These are phyloP conservation scores for Scaptomyza tumidula DNA, from an alignment of 2,888 invertebrate genomes.

Conservation along the genomic window DNA sequence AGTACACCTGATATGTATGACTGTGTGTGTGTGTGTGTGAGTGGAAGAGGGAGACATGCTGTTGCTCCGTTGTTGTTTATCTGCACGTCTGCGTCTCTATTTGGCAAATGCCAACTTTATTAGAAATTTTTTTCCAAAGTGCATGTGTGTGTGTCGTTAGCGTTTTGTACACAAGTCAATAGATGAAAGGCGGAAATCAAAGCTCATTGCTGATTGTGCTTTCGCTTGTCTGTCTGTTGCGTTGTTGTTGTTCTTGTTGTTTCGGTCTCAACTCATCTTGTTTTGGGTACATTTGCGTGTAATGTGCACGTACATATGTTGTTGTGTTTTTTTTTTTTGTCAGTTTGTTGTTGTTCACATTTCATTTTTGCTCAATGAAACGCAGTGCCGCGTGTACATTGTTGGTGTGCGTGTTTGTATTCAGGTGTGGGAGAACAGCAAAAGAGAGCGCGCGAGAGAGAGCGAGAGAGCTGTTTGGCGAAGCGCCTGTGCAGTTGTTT, in stretches of 20 bases:
- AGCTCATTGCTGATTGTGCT: constrained; percentile 26
- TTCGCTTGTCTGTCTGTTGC: constrained; percentile 10
- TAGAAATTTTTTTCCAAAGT: constrained; percentile 64
- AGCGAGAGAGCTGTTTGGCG: background rate
- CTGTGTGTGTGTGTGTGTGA: background rate
- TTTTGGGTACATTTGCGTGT: constrained; percentile 28
- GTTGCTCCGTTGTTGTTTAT: constrained; percentile 53
- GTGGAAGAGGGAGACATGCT: constrained; percentile 7
- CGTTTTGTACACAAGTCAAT: constrained; percentile 38
- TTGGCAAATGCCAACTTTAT: constrained; percentile 80
- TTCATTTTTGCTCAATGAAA: constrained; percentile 67
- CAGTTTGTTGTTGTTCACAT: constrained; percentile 33
- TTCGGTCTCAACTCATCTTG: constrained; percentile 18
- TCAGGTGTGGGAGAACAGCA: constrained; percentile 47
- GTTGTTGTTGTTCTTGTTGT: background rate
- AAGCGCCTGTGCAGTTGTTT: constrained; percentile 36
- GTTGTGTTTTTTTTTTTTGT: background rate
- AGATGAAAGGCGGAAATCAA: constrained; percentile 35
- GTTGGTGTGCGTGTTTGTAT: constrained; percentile 4
- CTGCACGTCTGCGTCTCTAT: constrained; percentile 65
- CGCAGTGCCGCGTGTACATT: constrained; percentile 29
- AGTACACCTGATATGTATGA: constrained; percentile 7
- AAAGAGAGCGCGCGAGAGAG: constrained; percentile 8
- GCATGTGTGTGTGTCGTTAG: constrained; percentile 25
- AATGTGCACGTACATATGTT: constrained; percentile 30